Base-by-base conservation (phyloP, 2,888 invertebrate genomes). In the Vesta saturnalis region DNA sequence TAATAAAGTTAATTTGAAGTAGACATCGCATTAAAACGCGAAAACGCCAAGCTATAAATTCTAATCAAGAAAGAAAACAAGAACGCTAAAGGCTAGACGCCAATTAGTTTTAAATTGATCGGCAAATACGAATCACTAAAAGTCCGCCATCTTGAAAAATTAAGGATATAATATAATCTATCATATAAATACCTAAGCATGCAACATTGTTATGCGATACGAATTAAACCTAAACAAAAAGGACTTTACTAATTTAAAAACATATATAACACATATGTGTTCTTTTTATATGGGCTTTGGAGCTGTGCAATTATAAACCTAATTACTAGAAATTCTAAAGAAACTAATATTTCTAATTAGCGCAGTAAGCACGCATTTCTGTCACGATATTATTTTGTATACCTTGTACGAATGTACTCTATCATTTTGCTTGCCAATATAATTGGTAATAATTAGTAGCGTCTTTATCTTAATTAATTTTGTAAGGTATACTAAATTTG, bases 1-100 rank as follows among this genome's bases (percentile, higher is more conserved):
- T 78, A 79, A 79, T 78, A 79, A 79, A 79, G 72, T 79, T 79
- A 79, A 79, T 79, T 78, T 75, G 76, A 75, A 73, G 74, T 77
- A 77, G 78, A 77, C 75, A 76, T 78, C 77, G 72, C 76, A 74
- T 78, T 77, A 73, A 78, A 79, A 77, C 74, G 76, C 76, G 75
- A 21, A 77, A 77, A 76, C 77, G 73, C 72, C 73, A 69, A 39
- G 74, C 70, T 71, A 78, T 80, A 79, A 79, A 80, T 79, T 77
- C 76, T 78, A 79, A 80, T 80, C 80, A 80, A 79, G 76, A 67
- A 64, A 62, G 73, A 68, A 69, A 73, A 75, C 71, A 72, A 75
- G 69, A 74, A 64, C 71, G 77, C 76, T 76, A 67, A 73, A 71
- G 75, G 78, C 76, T 72, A 73, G 73, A 77, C 76, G 77, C 75